phyloP scores from a whole-genome alignment of 1,140 invertebrate species.

The Bathynomus jamesi region DNA sequence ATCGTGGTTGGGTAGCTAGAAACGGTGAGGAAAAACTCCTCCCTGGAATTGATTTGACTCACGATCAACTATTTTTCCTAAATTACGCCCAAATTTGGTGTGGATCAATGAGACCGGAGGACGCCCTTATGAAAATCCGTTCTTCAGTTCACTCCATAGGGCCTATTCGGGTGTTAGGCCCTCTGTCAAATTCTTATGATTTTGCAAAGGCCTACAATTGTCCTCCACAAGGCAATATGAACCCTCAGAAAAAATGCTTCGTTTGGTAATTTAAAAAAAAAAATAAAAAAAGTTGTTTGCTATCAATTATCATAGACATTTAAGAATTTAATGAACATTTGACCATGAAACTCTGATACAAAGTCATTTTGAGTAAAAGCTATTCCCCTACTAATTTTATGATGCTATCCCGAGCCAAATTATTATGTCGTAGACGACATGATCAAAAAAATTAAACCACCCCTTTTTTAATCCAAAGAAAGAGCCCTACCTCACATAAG shows the following conservation, averaged over 20 bases:
- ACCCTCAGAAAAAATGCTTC: slow-evolving; percentile 80
- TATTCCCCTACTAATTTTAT: no score
- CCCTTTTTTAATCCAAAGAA: no score
- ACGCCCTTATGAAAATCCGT: slow-evolving; percentile 84
- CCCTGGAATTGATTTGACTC: slow-evolving; percentile 71
- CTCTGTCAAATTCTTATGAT: slow-evolving; percentile 83
- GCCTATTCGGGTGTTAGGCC: slow-evolving; percentile 80
- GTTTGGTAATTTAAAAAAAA: slow-evolving; percentile 80
- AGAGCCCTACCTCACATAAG: no score
- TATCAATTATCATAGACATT: no score
- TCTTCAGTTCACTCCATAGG: slow-evolving; percentile 93
- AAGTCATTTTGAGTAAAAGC: no score
- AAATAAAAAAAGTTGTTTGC: no score
- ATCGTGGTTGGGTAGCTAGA: slow-evolving; percentile 64
- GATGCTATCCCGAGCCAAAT: no score
- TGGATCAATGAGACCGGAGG: slow-evolving; percentile 91
- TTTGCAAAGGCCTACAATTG: slow-evolving; percentile 78
- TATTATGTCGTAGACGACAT: no score
- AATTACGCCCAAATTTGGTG: slow-evolving; percentile 96
- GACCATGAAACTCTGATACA: no score
- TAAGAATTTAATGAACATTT: no score
- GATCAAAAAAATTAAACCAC: no score
- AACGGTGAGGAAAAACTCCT: slow-evolving; percentile 62
- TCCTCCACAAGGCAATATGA: slow-evolving; percentile 72
- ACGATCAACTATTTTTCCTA: slow-evolving; percentile 80